Evolutionary conservation across 1,140 invertebrate genomes (phyloP), one percentile per base, ranked within the genome.

Genomic region (Maconellicoccus hirsutus): DNA sequence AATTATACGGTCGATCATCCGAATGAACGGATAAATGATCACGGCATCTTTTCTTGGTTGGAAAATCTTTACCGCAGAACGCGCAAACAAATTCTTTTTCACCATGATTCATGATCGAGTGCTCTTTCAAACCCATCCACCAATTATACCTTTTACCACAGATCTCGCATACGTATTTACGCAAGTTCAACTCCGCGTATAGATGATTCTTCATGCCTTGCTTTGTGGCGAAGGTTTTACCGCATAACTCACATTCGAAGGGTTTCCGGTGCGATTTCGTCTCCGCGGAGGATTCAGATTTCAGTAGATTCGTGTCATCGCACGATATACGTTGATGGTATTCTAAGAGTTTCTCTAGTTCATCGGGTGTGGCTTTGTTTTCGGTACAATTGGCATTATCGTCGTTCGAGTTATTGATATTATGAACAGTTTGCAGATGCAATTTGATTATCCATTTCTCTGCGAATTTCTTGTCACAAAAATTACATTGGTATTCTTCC

Each of bases 141-240:
- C 69, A 70, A 14, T 70, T 29, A n/a, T 70, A 72, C 0, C 69
- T 59, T 69, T 72, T 72, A 19, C 63, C 70, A 3, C 72, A 72
- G 7, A 72, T 63, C 22, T 72, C 72, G 12, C 72, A 72, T 3
- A 69, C 70, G 10, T 66, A 72, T 6, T 72, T 59, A 14, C 70
- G 70, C 16, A 61, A 14, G 0, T 59, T 70, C 6, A 72, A 69
- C 16, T 72, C 69, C 1, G 70, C 70, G 19, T 72, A 70, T 23
- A 70, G 38, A 33, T 98, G 94, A 77, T 97, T 96, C 80, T 93
- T 96, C 0, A 98, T 83, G 78, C 97, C 97, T 0, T 91, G 93
- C 78, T 96, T 96, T 21, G 97, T 82, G 0, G 93, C 93, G 77
- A 98, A 98, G 0, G 90, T 87, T 80, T 96, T 96, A 42, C 91